These are phyloP conservation scores for Heliconius erato DNA, from an alignment of 2,888 invertebrate species.

Conservation along the genomic window DNA sequence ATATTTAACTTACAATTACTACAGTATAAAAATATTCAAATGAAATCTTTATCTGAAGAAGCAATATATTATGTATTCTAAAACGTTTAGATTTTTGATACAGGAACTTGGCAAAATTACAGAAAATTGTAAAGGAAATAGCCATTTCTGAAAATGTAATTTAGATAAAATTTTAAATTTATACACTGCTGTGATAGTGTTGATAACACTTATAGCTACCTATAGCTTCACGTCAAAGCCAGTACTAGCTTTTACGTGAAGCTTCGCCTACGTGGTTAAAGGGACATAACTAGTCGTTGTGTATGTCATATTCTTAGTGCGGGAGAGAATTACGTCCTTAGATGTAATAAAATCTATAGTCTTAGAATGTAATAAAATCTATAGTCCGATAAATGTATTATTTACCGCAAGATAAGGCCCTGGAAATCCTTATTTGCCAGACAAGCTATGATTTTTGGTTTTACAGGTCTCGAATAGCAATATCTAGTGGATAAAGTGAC, in stretches of 20 bases:
- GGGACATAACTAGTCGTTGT: background rate
- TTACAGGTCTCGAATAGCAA: too few species aligned
- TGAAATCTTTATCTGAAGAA: conserved; percentile 2
- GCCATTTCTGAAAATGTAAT: background rate
- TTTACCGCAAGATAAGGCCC: too few species aligned
- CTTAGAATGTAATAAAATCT: too few species aligned
- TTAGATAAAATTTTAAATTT: background rate
- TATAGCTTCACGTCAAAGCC: too few species aligned
- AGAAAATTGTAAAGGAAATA: background rate
- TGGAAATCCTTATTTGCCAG: too few species aligned
- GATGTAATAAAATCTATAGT: too few species aligned
- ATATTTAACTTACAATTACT: background rate
- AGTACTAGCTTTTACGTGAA: background rate
- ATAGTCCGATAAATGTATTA: too few species aligned
- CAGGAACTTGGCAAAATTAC: background rate
- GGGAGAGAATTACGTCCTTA: too few species aligned
- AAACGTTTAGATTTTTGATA: conserved; percentile 2
- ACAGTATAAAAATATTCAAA: background rate
- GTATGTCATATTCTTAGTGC: background rate
- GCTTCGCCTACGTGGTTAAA: background rate
- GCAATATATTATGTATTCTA: background rate
- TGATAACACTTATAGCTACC: background rate
- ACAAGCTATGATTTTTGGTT: too few species aligned
- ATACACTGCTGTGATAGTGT: background rate
- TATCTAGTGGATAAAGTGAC: too few species aligned